Evolutionary conservation across 2,888 invertebrate species (phyloP), one percentile per base, ranked within the genome.

Genomic region (Eucera pruinosa): DNA sequence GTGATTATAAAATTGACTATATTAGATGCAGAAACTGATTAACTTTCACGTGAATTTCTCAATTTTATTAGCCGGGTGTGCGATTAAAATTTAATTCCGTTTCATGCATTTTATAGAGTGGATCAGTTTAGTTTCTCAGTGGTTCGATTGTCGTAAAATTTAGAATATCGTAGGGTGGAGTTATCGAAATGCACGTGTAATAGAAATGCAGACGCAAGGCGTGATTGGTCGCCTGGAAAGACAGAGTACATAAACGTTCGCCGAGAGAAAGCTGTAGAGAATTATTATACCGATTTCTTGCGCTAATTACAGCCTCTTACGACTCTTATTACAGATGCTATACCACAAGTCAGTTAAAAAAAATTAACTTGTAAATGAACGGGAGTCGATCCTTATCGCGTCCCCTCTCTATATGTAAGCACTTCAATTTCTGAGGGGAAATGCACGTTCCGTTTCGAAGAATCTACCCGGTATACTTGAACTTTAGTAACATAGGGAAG

Each of bases 261-360:
- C 15, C n/a, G 15, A 47, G 60, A 47, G 61, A 61, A 36, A 61
- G 47, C 13, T 20, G 33, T 4, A n/a, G n/a, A 48, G 58, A 60
- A 30, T 45, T 30, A 60, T 60, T 60, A 20, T 15, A 60, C 20
- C 27, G 15, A 47, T 60, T 33, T 15, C 45, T 47, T 33, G 30
- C 20, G 60, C 18, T 47, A 60, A 60, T 47, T 33, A 5, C 60
- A 30, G 30, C 2, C 33, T 61, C 2, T 20, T 47, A 20, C n/a
- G 20, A n/a, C 15, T 47, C 20, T 23, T 20, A 33, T 30, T 30
- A 23, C 45, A 11, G 33, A 18, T 5, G 7, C 2, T 2, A 20
- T 48, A 25, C 23, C 25, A 27, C 23, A 15, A 5, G 20, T 33
- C 23, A 47, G n/a, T 20, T 30, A 60, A 30, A 20, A 45, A 30